A percentile compares a stretch with the other conserved stretches of the same genome.
phyloP scores from a whole-genome alignment of 2,888 invertebrate species.

The Acanthosepion lycidas region DNA sequence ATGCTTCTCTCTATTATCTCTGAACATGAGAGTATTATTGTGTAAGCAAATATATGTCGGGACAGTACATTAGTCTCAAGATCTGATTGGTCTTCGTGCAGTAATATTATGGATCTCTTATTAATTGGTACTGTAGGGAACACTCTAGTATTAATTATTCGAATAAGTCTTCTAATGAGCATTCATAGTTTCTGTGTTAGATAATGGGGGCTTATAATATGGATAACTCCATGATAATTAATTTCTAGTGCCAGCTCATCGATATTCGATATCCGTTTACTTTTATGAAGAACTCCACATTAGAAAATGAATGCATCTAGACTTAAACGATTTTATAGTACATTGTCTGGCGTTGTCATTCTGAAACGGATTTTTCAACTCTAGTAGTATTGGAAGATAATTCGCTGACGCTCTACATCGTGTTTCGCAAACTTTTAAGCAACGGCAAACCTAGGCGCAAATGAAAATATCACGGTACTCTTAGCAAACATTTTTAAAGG shows the following conservation, averaged over 20 bases:
- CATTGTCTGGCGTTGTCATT: no score
- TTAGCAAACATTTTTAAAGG: no score
- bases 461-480: no score
- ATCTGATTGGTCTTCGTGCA: not conserved
- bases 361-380: no score
- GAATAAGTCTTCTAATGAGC: conserved; percentile 33
- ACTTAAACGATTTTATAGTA: no score
- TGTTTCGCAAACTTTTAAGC: no score
- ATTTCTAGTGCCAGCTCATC: not conserved
- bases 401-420: no score
- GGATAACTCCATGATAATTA: not conserved
- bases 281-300: no score
- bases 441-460: no score
- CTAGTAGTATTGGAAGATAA: no score
- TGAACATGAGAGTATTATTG: not conserved
- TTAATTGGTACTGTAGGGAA: not conserved
- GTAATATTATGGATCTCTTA: not conserved
- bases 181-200: not conserved
- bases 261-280: not conserved
- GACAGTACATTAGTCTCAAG: not conserved
- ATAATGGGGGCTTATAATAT: not conserved
- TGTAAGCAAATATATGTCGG: not conserved
- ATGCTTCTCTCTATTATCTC: not conserved
- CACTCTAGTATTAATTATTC: not conserved
- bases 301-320: no score